phyloP scores from a whole-genome alignment of 2,888 invertebrate species.

The Hirtodrosophila cameraria region DNA sequence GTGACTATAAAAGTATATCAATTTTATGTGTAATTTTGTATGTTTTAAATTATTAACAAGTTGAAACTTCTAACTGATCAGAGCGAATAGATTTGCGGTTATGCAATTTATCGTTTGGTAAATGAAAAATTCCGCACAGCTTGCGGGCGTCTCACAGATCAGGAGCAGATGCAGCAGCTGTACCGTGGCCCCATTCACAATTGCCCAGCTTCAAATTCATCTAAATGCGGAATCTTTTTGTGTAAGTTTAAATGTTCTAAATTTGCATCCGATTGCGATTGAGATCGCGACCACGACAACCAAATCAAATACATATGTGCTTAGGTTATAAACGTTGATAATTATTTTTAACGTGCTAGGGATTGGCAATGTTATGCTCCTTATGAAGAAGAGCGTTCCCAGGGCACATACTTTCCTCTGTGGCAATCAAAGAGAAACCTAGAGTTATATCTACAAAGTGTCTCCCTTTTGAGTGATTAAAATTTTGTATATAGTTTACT shows the following conservation, averaged over 20 bases:
- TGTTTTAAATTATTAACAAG: constrained; percentile 24
- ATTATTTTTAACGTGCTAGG: constrained; percentile 79
- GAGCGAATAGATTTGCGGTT: constrained; percentile 38
- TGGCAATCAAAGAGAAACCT: background rate
- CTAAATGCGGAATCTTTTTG: constrained; percentile 74
- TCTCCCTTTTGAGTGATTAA: constrained; percentile 27
- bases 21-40: background rate
- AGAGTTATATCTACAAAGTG: background rate
- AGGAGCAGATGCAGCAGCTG: constrained; percentile 55
- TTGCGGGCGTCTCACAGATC: constrained; percentile 28
- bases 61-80: constrained; percentile 7
- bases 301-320: constrained; percentile 10
- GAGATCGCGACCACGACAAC: constrained; percentile 18
- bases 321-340: constrained; percentile 71
- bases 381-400: constrained; percentile 19
- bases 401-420: constrained; percentile 23
- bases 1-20: background rate
- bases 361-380: constrained; percentile 64
- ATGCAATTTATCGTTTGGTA: constrained; percentile 67
- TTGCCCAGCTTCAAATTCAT: constrained; percentile 71
- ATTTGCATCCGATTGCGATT: constrained; percentile 22
- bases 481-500: constrained; percentile 9
- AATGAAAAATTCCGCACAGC: constrained; percentile 56
- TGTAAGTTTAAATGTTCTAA: constrained; percentile 56
- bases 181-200: constrained; percentile 61